A percentile compares a stretch with the other conserved stretches of the same genome.
Evolutionary conservation across 1,140 invertebrate genomes (phyloP).

Genomic region (Eurosta solidaginis): DNA sequence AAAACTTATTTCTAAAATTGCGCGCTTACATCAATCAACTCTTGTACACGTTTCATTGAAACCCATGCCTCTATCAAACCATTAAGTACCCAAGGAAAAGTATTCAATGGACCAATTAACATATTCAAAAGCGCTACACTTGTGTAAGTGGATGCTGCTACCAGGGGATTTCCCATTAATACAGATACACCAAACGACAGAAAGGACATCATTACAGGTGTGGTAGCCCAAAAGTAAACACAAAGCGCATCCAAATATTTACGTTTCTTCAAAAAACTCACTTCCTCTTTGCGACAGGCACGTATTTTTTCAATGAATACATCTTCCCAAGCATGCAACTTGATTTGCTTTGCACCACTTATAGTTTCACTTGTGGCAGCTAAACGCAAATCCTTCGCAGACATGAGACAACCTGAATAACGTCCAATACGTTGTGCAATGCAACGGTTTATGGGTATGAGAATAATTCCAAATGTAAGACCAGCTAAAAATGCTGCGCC

Average conservation of each 20-base stretch:
- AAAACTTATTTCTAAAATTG: not conserved
- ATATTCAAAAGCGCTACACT: slow-evolving; percentile 94
- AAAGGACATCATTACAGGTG: slow-evolving; percentile 93
- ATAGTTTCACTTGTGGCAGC: slow-evolving; percentile 88
- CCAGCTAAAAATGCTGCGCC: slow-evolving; percentile 91
- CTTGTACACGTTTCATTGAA: slow-evolving; percentile 81
- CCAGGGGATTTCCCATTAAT: slow-evolving; percentile 79
- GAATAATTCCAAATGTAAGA: slow-evolving; percentile 79
- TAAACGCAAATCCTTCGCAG: slow-evolving; percentile 87
- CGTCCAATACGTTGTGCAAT: slow-evolving; percentile 89
- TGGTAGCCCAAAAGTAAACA: slow-evolving; percentile 98
- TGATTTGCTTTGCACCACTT: slow-evolving; percentile 85
- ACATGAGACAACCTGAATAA: slow-evolving; percentile 88
- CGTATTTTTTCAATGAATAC: slow-evolving; percentile 77
- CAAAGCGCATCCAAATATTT: slow-evolving; percentile 99
- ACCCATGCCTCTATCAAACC: slow-evolving; percentile 94
- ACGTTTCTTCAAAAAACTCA: slow-evolving; percentile 77
- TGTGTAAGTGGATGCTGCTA: slow-evolving; percentile 91
- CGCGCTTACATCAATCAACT: slow-evolving; percentile 62
- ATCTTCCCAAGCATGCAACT: slow-evolving; percentile 92
- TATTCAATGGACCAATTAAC: slow-evolving; percentile 93
- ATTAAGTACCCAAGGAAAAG: slow-evolving; percentile 98
- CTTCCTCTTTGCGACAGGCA: slow-evolving; percentile 70
- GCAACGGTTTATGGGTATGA: slow-evolving; percentile 94
- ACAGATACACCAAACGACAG: slow-evolving; percentile 89